Evolutionary conservation across 2,113 vertebrate species (phyloP).

Genomic region (Daubentonia madagascariensis): DNA sequence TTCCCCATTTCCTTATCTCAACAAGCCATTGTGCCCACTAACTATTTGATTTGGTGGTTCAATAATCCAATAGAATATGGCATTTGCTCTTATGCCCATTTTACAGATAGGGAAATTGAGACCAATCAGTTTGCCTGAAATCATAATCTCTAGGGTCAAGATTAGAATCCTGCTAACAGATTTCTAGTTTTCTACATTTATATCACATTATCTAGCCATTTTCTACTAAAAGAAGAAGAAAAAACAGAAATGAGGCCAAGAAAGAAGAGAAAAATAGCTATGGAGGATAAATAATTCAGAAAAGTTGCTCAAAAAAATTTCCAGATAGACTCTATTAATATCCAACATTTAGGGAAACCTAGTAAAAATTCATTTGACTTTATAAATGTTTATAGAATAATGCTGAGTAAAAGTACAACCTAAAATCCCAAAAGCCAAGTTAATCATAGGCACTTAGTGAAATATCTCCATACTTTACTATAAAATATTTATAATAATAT

Average conservation of each 20-base stretch:
- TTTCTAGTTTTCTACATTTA: neutral
- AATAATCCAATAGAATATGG: neutral
- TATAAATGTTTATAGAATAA: constrained; percentile 29
- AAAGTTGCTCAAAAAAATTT: neutral
- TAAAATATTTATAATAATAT: neutral
- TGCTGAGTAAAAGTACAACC: constrained; percentile 20
- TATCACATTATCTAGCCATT: neutral
- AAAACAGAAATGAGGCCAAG: constrained; percentile 31
- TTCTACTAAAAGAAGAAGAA: neutral
- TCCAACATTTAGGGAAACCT: neutral
- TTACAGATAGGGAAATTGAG: constrained; percentile 16
- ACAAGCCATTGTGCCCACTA: neutral
- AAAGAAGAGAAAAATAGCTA: neutral
- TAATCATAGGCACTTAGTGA: neutral
- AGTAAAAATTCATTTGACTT: neutral
- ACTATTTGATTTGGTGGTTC: neutral
- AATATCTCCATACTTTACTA: neutral
- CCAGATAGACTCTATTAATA: neutral
- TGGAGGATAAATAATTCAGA: constrained; percentile 9
- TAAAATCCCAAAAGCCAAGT: neutral
- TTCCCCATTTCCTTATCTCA: neutral
- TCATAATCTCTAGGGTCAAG: neutral
- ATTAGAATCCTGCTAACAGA: neutral
- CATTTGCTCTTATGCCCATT: neutral
- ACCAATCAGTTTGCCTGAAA: constrained; percentile 14